phyloP scores from a whole-genome alignment of 2,113 vertebrate species.

The Odontophorus gujanensis region DNA sequence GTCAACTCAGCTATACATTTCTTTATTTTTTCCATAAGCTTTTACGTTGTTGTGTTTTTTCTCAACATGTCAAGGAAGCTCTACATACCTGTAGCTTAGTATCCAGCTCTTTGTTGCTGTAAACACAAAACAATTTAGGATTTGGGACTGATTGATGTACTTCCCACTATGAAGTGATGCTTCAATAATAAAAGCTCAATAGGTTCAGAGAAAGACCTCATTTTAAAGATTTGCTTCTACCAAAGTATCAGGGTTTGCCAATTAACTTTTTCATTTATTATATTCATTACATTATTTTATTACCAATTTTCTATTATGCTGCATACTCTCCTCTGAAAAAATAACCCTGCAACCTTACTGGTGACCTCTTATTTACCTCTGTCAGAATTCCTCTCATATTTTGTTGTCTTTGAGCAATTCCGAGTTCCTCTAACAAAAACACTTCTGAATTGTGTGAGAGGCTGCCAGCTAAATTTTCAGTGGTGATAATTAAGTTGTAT shows the following conservation, averaged over 20 bases:
- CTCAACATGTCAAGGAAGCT: slow-evolving; percentile 72
- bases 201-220: not conserved
- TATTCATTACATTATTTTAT: not conserved
- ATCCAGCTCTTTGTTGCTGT: slow-evolving; percentile 55
- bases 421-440: not conserved
- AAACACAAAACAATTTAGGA: slow-evolving; percentile 40
- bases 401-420: not conserved
- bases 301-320: not conserved
- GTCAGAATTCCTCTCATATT: not conserved
- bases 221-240: not conserved
- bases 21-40: not conserved
- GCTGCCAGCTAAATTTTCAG: not conserved
- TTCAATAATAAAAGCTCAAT: not conserved
- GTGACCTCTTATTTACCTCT: not conserved
- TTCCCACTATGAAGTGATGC: not conserved
- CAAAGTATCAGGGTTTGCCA: not conserved
- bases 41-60: slow-evolving; percentile 41
- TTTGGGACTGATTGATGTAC: slow-evolving; percentile 43
- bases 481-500: not conserved
- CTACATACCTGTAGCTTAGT: slow-evolving; percentile 26
- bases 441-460: not conserved
- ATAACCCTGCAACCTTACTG: not conserved
- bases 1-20: not conserved
- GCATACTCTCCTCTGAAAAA: not conserved
- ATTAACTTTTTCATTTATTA: not conserved